These are phyloP conservation scores for Bombycilla garrulus DNA, from an alignment of 2,113 vertebrate genomes.

Conservation along the genomic window DNA sequence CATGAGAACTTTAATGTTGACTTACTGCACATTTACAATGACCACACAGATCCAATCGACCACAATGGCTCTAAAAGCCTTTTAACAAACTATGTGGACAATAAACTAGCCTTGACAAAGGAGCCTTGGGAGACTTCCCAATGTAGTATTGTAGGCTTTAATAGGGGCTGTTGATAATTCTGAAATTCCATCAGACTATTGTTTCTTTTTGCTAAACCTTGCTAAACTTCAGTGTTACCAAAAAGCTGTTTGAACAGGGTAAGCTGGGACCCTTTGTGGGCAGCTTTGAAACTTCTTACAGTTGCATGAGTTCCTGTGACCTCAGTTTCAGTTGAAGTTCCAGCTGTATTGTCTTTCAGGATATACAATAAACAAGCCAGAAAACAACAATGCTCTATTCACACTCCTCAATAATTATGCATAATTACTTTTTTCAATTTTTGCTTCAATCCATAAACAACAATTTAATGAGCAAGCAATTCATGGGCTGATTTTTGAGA, in stretches of 20 bases:
- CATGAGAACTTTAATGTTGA: constrained; percentile 5
- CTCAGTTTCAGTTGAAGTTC: neutral
- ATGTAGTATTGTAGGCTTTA: neutral
- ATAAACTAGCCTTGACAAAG: constrained; percentile 31
- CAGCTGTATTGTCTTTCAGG: neutral
- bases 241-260: neutral
- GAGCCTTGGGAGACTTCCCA: constrained; percentile 14
- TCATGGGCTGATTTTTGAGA: neutral
- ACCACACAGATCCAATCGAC: neutral
- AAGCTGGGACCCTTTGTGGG: neutral
- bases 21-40: neutral
- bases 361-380: neutral
- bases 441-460: neutral
- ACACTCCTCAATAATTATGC: neutral
- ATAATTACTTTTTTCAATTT: neutral
- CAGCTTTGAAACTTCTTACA: neutral
- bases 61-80: constrained; percentile 36
- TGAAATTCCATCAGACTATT: neutral
- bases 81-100: constrained; percentile 18
- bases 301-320: neutral
- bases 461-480: neutral
- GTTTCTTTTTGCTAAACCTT: neutral
- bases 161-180: neutral
- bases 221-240: neutral
- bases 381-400: neutral